Base-by-base conservation (phyloP, 2,113 vertebrate genomes). In the Calypte anna region DNA sequence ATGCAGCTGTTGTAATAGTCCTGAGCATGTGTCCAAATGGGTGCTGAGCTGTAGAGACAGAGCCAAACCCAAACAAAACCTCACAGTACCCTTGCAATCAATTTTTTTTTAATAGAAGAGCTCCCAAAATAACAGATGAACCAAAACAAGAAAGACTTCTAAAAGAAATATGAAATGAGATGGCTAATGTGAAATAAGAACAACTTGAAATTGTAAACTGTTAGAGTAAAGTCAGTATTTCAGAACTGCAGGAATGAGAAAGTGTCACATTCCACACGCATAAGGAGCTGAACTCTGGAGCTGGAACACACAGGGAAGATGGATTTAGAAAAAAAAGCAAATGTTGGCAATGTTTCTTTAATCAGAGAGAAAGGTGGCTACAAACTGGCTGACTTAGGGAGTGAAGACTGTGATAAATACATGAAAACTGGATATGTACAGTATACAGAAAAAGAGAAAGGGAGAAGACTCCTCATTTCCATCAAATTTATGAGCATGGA, bases 181-280 rank as follows among this genome's bases (percentile, higher is more conserved):
- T 31, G 43, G 4, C 22, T 70, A 27, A 17, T 9, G 6, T 40
- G 24, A 90, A 51, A 72, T 63, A 12, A 58, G 38, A 91, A 28
- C 5, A 36, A 43, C 5, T 22, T 51, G 43, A 59, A 74, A 55
- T 9, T 67, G 22, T 28, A 28, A 46, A 75, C 30, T 48, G 12
- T 24, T 62, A 44, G 30, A 58, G 62, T 51, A 69, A 57, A 10
- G 3, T 46, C 21, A 81, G 27, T 57, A 46, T 75, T 82, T 84
- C 38, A 67, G 48, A 82, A 93, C 70, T 59, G 38, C 74, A 50
- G 2, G 38, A 28, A 33, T 43, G n/a, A 83, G 63, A 57, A 85
- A 44, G 8, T 0, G 0, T 10, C 43, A 36, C 1, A 0, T 68
- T 57, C 31, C 13, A 53, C 22, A 82, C 57, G 12, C 5, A 25